Evolutionary conservation across 2,888 invertebrate genomes (phyloP).

Genomic region (Erebia ligea): DNA sequence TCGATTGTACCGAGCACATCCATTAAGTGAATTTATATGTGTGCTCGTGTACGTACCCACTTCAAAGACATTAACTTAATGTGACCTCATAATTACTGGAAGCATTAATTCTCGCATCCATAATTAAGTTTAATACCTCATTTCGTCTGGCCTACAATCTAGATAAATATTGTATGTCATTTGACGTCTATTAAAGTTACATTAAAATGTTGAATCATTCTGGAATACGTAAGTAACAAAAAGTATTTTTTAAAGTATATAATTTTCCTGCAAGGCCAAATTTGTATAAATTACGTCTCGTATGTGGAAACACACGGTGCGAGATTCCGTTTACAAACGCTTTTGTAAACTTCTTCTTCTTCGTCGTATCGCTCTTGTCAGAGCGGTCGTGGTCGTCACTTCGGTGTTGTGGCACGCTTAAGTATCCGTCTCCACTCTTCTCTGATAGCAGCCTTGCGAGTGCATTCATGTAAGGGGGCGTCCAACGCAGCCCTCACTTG

Average conservation of each 20-base stretch:
- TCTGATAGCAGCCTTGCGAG: too few relatives aligned
- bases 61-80: slow-evolving; percentile 81
- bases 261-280: slow-evolving; percentile 39
- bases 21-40: slow-evolving; percentile 49
- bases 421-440: too few relatives aligned
- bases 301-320: slow-evolving; percentile 34
- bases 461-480: too few relatives aligned
- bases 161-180: slow-evolving; percentile 76
- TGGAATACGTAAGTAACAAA: slow-evolving; percentile 47
- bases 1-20: slow-evolving; percentile 46
- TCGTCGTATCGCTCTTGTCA: too few relatives aligned
- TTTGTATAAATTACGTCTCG: slow-evolving; percentile 39
- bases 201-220: slow-evolving; percentile 68
- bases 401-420: too few relatives aligned
- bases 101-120: slow-evolving; percentile 81
- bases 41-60: slow-evolving; percentile 47
- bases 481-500: too few relatives aligned
- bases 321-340: slow-evolving; percentile 14
- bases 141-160: slow-evolving; percentile 79
- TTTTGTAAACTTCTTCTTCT: neutral
- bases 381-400: too few relatives aligned
- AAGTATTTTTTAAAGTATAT: slow-evolving; percentile 39
- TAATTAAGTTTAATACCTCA: slow-evolving; percentile 81
- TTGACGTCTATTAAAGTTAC: slow-evolving; percentile 69
- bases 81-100: slow-evolving; percentile 81